Base-by-base conservation (phyloP, 2,113 vertebrate species). In the Osmerus mordax region DNA sequence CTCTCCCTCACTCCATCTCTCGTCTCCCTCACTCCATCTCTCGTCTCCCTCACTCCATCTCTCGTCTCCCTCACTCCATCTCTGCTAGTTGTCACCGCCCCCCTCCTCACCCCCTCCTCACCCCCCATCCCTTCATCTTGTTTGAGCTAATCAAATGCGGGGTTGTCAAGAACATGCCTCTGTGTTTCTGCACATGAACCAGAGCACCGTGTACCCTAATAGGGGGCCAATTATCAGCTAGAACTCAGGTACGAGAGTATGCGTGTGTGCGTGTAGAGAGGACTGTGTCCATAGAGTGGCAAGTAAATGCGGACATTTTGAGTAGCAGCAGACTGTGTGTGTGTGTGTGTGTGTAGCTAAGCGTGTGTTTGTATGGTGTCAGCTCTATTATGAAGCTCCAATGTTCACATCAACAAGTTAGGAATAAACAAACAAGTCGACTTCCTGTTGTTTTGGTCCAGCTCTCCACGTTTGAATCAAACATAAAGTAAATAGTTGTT, bases 161-260 rank as follows among this genome's bases (percentile, higher is more conserved):
- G 65, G 47, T 54, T 28, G 61, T 47, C 58, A 23, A 60, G 36
- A 66, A 41, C 76, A 73, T 19, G 67, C 60, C 52, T 41, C 18
- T 47, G 32, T 41, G 36, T 41, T 4, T 14, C 51, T 54, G 62
- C 21, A 19, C 15, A 3, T 23, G 15, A 23, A 52, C 25, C 23
- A 41, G 23, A n/a, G 63, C 12, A 51, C n/a, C 14, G 59, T 14
- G 55, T 72, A 65, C n/a, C 65, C 71, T 78, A 73, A 78, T 78
- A 65, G 68, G 69, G 52, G 59, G 76, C 67, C 76, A 78, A 78
- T 78, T 78, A 73, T 54, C 55, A 16, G 13, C 54, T 62, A 54
- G 70, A 65, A 73, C 59, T 23, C 21, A 25, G 8, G 62, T 36
- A 36, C 29, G 2, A 16, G 23, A 18, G 54, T 59, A 55, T 59